Evolutionary conservation across 1,140 invertebrate species (phyloP).

Genomic region (Pissodes strobi): DNA sequence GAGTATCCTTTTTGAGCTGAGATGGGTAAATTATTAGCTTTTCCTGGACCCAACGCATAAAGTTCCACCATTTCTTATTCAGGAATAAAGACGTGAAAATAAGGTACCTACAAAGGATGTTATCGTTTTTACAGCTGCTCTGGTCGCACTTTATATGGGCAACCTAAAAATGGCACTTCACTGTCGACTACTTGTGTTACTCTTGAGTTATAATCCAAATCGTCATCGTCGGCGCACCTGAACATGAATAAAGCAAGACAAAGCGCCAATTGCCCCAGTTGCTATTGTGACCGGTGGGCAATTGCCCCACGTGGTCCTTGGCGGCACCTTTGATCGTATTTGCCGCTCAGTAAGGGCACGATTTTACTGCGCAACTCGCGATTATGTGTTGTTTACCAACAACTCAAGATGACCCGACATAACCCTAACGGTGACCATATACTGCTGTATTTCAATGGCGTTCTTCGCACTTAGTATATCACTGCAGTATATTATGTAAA

Average conservation of each 20-base stretch:
- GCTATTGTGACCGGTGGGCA: conserved; percentile 15
- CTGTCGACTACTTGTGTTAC: conserved; percentile 25
- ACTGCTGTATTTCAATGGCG: no score
- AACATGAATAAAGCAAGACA: conserved; percentile 33
- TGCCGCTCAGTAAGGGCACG: conserved; percentile 1
- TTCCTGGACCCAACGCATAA: no score
- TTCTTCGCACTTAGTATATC: no score
- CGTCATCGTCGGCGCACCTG: conserved; percentile 23
- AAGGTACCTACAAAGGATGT: conserved; percentile 11
- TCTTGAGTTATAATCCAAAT: conserved; percentile 5
- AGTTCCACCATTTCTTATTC: no score
- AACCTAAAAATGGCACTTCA: conserved; percentile 12
- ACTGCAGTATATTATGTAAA: no score
- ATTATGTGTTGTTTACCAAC: conserved; percentile 28
- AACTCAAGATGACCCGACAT: conserved; percentile 10
- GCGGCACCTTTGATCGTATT: conserved; percentile 23
- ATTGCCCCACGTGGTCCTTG: conserved; percentile 39
- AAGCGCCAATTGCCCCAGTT: conserved; percentile 48
- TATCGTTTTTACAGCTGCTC: background rate
- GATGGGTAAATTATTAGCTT: no score
- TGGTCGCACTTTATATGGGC: conserved; percentile 13
- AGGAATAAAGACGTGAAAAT: no score
- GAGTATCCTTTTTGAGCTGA: no score
- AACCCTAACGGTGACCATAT: conserved; percentile 2
- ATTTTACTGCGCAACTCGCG: conserved; percentile 15